Base-by-base conservation (phyloP, 2,113 vertebrate species). In the Scartelaos histophorus region DNA sequence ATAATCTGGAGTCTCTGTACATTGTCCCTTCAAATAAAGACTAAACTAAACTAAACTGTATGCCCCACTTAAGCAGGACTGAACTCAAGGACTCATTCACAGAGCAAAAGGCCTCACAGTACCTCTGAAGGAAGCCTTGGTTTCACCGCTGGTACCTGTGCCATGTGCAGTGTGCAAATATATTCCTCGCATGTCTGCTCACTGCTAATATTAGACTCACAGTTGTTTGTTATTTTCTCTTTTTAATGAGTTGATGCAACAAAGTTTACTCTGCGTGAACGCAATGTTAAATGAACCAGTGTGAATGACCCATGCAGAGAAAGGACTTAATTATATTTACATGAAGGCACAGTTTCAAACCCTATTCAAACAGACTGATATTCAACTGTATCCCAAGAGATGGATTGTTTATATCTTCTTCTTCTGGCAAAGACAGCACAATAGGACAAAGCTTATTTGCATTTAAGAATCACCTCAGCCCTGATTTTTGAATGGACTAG, bases 241-340 rank as follows among this genome's bases (percentile, higher is more conserved):
- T 51, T 67, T 67, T 82, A 78, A 85, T 83, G 75, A 79, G 53
- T 78, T 69, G 34, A 65, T 16, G 72, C 54, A 77, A 66, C 34
- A 17, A 64, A 58, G 70, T 5, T 47, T 70, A 43, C 21, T 54
- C 45, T 61, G 57, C 24, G 57, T 76, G 57, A 68, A 69, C 46
- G 82, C 66, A 61, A 75, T 82, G 81, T 72, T 77, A 87, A 87
- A 87, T 78, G 74, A 89, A 29, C 67, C 74, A 74, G 61, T 74
- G 71, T 71, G 73, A 82, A 85, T 73, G 71, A 78, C 5, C 75
- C 53, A 51, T 69, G 34, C 45, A 67, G 43, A 62, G 62, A 60
- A 22, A 64, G 34, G 53, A 74, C 72, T 71, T 73, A 19, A 79
- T 80, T 25, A 74, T 71, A 70, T 86, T 77, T 61, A 69, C 70